Evolutionary conservation across 2,797 vertebrate species (phyloP).

Genomic region (Balearica regulorum): DNA sequence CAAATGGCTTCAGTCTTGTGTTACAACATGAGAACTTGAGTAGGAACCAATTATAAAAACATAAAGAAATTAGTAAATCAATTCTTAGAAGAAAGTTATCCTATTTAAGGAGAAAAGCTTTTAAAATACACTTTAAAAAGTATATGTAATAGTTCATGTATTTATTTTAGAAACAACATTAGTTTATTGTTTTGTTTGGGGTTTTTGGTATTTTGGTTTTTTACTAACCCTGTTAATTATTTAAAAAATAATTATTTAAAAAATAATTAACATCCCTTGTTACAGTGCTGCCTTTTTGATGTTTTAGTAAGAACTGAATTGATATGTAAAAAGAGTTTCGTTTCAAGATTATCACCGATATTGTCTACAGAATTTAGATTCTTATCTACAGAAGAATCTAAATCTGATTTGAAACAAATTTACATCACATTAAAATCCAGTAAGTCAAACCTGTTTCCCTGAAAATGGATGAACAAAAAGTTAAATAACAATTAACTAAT

Average conservation of each 20-base stretch:
- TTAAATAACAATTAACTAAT: slow-evolving; percentile 40
- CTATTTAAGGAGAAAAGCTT: background rate
- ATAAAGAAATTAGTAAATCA: background rate
- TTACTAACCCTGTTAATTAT: background rate
- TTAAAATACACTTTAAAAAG: background rate
- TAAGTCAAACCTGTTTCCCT: background rate
- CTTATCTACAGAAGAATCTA: background rate
- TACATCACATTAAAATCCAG: background rate
- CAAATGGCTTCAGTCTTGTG: background rate
- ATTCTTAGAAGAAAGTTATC: background rate
- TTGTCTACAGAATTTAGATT: background rate
- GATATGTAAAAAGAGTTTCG: background rate
- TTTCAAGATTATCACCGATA: background rate
- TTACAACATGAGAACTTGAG: background rate
- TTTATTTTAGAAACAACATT: background rate
- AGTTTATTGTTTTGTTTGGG: background rate
- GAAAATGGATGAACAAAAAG: background rate
- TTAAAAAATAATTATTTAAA: background rate
- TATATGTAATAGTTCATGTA: background rate
- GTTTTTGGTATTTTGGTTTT: background rate
- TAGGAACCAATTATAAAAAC: background rate
- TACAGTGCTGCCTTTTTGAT: background rate
- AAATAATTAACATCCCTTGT: background rate
- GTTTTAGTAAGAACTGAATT: background rate
- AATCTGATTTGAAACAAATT: background rate